phyloP scores from a whole-genome alignment of 2,113 vertebrate genomes.

The Eulacestoma nigropectus region DNA sequence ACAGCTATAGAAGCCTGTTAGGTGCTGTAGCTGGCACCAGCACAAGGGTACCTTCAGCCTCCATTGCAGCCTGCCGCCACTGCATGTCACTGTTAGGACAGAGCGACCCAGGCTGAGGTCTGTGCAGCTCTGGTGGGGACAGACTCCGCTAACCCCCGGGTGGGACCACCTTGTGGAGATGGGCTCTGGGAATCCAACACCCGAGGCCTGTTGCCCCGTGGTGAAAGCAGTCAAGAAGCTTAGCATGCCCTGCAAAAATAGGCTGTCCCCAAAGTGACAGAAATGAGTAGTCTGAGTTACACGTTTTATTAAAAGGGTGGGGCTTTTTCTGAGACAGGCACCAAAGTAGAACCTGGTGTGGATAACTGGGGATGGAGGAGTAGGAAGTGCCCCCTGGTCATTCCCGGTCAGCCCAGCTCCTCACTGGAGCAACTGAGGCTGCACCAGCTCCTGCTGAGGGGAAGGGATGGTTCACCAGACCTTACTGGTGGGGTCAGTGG shows the following conservation, averaged over 20 bases:
- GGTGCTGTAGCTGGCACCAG: not conserved
- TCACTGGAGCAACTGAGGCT: not conserved
- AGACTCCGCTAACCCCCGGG: fast-evolving
- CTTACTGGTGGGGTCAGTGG: not conserved
- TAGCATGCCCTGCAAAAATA: not conserved
- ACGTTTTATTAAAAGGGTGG: not conserved
- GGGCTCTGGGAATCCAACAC: not conserved
- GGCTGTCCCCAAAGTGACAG: not conserved
- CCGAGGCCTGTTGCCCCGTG: fast-evolving
- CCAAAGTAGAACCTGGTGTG: not conserved
- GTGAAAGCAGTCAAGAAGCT: not conserved
- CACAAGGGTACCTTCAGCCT: not conserved
- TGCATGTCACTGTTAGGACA: conserved; percentile 53
- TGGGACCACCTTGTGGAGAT: not conserved
- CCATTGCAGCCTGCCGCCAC: not conserved
- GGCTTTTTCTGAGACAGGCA: not conserved
- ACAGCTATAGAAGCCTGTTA: fast-evolving
- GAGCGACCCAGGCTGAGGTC: not conserved
- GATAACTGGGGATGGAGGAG: not conserved
- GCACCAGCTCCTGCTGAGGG: not conserved
- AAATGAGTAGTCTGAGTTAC: not conserved
- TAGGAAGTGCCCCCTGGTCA: fast-evolving
- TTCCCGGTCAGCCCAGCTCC: not conserved
- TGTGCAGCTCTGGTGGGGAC: not conserved
- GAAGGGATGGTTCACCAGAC: not conserved